Base-by-base conservation (phyloP, 1,140 invertebrate genomes). In the Meloidogyne chitwoodi region DNA sequence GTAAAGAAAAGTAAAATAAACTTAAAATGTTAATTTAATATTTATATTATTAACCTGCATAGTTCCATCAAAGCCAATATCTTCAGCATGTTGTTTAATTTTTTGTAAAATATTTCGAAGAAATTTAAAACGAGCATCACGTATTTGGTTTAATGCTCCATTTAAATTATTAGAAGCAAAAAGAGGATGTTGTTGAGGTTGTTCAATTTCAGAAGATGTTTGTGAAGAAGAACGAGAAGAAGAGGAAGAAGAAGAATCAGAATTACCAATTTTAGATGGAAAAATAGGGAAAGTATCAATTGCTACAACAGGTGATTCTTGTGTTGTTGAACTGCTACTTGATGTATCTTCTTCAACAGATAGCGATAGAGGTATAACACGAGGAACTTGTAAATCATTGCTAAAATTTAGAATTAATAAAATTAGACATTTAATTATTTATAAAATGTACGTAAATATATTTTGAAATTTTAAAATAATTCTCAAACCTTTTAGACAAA, bases 81-180 rank as follows among this genome's bases (percentile, higher is more conserved):
- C 83, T 69, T 85, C 83, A 16, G 84, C 84, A 31, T 87, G 77
- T 61, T 85, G 76, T 56, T 87, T 85, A 29, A 85, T 87, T 61
- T 81, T 80, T 34, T 86, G 79, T 44, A 85, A 73, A 34, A 85
- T 78, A 24, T 63, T 64, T 34, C 77, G 66, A 31, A 85, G 68
- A 71, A 85, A 85, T 24, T 75, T 66, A n/a, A 85, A 77, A 27
- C 83, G 76, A 26, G 82, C 81, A 67, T 87, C 84, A 22, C 77
- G 72, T 24, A 62, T 34, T 27, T 76, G 65, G 31, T 26, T 24
- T 19, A 62, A 24, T 31, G 75, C 56, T 16, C 29, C 24, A 19
- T 63, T 72, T 8, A 34, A 26, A 61, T 34, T 27, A 14, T 12
- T 11, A 64, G 61, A 63, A 24, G 24, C 48, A 34, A 64, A 64